Evolutionary conservation across 2,797 vertebrate genomes (phyloP).

Genomic region (Lutjanus argentimaculatus): DNA sequence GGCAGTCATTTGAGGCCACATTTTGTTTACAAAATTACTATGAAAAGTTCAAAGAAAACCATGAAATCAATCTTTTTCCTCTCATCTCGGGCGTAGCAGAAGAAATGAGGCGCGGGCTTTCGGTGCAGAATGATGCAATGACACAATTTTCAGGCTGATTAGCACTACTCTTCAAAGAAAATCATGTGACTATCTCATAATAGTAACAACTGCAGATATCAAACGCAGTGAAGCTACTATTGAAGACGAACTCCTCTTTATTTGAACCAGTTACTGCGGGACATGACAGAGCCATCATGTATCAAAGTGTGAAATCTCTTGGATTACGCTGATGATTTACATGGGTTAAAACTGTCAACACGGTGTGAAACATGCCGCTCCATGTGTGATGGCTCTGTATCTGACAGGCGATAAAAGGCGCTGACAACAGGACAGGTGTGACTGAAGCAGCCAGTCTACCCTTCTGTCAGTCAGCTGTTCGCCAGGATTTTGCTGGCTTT

Average conservation of each 20-base stretch:
- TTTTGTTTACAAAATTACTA: too few species aligned
- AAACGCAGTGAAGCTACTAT: neutral
- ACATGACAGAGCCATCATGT: neutral
- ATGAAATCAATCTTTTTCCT: neutral
- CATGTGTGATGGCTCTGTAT: neutral
- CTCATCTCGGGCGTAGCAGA: neutral
- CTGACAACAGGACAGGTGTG: neutral
- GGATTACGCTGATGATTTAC: neutral
- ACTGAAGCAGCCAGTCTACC: neutral
- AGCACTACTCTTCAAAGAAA: neutral
- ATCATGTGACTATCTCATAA: neutral
- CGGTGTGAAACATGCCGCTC: slow-evolving; percentile 5
- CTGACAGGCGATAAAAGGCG: neutral
- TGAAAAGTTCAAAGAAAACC: too few species aligned
- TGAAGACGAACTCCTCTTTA: neutral
- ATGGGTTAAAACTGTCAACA: slow-evolving; percentile 17
- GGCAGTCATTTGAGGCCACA: too few species aligned
- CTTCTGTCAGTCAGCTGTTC: slow-evolving; percentile 6
- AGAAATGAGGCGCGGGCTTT: neutral
- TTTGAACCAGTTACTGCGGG: neutral
- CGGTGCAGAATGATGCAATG: neutral
- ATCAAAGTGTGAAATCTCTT: neutral
- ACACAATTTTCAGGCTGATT: neutral
- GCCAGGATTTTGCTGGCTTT: too few species aligned
- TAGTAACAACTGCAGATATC: neutral